Conservation (phyloP, 2,113 vertebrate species). For the Mus spicilegus region DNA sequence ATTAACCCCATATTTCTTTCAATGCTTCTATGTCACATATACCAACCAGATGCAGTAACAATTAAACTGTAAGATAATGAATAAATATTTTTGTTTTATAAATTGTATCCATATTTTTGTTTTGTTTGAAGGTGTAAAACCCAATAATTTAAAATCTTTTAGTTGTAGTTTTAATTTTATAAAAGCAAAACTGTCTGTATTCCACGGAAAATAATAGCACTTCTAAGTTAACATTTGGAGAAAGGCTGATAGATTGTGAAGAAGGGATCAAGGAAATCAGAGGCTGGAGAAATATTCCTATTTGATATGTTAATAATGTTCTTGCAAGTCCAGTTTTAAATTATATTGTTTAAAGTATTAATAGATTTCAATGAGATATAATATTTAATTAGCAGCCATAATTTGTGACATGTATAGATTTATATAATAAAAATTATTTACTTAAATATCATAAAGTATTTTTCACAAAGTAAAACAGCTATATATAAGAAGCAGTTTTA, state of each 20-base stretch:
- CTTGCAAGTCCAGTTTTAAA: not conserved
- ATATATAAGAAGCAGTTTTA: not conserved
- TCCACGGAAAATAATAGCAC: not conserved
- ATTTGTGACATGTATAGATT: not conserved
- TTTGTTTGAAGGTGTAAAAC: not conserved
- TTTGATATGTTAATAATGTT: not conserved
- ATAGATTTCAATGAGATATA: not conserved
- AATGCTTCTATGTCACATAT: not conserved
- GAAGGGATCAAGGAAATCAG: not conserved
- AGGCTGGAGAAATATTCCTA: accelerated
- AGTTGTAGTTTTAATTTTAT: too few relatives aligned
- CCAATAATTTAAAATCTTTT: not conserved
- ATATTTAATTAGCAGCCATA: not conserved
- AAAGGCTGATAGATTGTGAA: not conserved
- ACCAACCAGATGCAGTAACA: not conserved
- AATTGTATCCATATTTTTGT: not conserved
- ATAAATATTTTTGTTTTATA: not conserved
- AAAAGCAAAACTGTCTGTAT: not conserved
- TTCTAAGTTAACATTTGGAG: not conserved
- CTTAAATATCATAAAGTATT: not conserved
- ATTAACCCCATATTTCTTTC: not conserved
- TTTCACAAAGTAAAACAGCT: not conserved
- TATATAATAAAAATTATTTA: not conserved
- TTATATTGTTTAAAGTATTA: not conserved
- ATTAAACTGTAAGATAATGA: not conserved